phyloP scores from a whole-genome alignment of 2,888 invertebrate genomes.

The Pristionchus mayeri region DNA sequence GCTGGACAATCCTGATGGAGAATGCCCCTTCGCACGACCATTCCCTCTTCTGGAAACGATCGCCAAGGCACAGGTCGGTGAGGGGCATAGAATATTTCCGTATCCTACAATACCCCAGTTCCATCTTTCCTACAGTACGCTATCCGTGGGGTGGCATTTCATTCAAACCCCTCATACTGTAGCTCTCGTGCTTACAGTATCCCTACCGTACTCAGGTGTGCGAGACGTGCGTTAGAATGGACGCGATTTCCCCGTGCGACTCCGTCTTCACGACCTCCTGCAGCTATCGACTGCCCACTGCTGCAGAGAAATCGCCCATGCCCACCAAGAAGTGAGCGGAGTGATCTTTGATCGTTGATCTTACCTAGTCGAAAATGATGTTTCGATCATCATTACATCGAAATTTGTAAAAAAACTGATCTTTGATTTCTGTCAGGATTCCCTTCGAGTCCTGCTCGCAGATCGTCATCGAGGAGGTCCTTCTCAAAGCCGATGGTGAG shows the following conservation, averaged over 20 bases:
- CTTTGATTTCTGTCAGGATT: constrained; percentile 28
- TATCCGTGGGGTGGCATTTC: no score
- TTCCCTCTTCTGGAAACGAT: constrained; percentile 57
- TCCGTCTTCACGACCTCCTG: constrained; percentile 56
- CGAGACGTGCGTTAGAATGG: constrained; percentile 36
- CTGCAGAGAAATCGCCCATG: constrained; percentile 45
- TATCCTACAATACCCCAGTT: not conserved
- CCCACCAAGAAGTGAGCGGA: constrained; percentile 17
- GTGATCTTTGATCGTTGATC: not conserved
- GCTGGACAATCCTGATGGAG: constrained; percentile 59
- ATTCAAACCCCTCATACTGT: no score
- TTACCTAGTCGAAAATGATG: no score
- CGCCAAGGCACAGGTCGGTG: constrained; percentile 57
- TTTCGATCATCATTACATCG: not conserved
- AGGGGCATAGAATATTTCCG: not conserved
- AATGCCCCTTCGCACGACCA: constrained; percentile 58
- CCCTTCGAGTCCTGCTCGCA: constrained; percentile 56
- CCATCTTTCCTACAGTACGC: not conserved
- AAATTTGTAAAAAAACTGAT: no score
- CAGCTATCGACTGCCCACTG: constrained; percentile 55
- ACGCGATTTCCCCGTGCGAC: constrained; percentile 42
- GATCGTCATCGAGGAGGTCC: constrained; percentile 57
- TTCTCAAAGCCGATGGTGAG: constrained; percentile 51
- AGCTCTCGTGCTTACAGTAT: not conserved
- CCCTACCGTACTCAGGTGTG: constrained; percentile 32